A percentile compares a stretch with the other conserved stretches of the same genome.
Conservation (phyloP, 2,113 vertebrate species). For the Dolichallabes microphthalmus region DNA sequence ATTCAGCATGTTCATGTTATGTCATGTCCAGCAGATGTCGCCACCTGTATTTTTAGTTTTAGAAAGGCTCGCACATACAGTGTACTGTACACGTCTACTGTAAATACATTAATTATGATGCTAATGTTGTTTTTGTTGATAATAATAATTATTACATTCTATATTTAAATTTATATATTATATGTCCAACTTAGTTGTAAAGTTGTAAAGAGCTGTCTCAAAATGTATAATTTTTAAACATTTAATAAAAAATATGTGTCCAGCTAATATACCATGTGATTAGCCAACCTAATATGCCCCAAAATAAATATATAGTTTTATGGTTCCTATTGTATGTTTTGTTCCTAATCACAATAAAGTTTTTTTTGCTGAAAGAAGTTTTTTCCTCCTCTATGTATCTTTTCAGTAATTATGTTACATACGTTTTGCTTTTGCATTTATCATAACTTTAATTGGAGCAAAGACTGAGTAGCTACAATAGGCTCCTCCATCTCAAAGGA, state of each 20-base stretch:
- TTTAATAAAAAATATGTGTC: neutral
- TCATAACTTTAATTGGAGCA: neutral
- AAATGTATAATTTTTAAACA: neutral
- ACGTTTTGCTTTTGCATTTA: neutral
- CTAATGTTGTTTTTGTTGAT: neutral
- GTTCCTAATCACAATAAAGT: neutral
- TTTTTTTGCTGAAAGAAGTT: neutral
- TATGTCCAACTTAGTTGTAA: neutral
- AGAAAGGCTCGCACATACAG: neutral
- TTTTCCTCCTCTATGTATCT: neutral
- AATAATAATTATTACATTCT: neutral
- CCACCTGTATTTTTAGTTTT: conserved; percentile 12
- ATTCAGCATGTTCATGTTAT: conserved; percentile 24
- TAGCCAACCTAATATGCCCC: neutral
- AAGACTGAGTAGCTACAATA: conserved; percentile 62
- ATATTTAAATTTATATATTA: neutral
- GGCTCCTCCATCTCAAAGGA: conserved; percentile 62
- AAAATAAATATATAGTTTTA: neutral
- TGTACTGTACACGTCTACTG: no score
- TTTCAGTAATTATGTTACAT: neutral
- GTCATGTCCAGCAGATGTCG: conserved; percentile 50
- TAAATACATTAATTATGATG: neutral
- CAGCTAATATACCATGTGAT: no score
- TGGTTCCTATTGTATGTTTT: neutral
- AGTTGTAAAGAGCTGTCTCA: neutral